A percentile compares a stretch with the other conserved stretches of the same genome.
phyloP scores from a whole-genome alignment of 37 sponge, comb jelly and placozoan genomes.

The Eunapius fragilis region DNA sequence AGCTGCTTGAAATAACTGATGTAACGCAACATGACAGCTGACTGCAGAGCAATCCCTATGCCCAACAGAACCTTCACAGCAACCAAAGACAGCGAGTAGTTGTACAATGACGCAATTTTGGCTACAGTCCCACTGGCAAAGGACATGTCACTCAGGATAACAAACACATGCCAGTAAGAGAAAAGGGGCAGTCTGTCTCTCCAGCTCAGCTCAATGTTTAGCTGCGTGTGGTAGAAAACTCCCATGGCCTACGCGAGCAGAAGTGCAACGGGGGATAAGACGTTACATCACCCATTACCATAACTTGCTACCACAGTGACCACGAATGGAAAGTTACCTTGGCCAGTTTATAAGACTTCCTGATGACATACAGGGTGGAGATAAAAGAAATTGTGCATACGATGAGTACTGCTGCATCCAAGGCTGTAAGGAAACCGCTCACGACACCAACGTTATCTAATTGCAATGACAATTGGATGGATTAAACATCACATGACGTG shows the following conservation, averaged over 20 bases:
- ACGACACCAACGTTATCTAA: no score
- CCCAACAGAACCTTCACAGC: conserved; percentile 33
- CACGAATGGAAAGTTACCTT: no score
- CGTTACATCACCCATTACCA: background rate
- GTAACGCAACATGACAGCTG: conserved; percentile 43
- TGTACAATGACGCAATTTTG: conserved; percentile 6
- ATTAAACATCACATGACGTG: no score
- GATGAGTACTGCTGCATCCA: background rate
- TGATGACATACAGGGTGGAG: background rate
- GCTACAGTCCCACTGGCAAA: conserved; percentile 39
- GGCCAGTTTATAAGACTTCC: background rate
- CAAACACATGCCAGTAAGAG: conserved; percentile 20
- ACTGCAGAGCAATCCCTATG: conserved; percentile 39
- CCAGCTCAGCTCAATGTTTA: conserved; percentile 50
- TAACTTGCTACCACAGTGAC: no score
- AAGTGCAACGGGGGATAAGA: background rate
- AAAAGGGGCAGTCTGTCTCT: conserved; percentile 51
- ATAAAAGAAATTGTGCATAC: background rate
- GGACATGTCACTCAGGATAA: conserved; percentile 33
- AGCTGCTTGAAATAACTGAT: conserved; percentile 55
- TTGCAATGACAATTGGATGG: no score
- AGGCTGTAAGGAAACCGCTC: background rate
- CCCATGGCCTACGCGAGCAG: conserved; percentile 44
- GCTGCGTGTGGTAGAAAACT: conserved; percentile 27
- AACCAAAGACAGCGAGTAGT: background rate